phyloP scores from a whole-genome alignment of 2,797 vertebrate genomes.

The Kryptopterus vitreolus region DNA sequence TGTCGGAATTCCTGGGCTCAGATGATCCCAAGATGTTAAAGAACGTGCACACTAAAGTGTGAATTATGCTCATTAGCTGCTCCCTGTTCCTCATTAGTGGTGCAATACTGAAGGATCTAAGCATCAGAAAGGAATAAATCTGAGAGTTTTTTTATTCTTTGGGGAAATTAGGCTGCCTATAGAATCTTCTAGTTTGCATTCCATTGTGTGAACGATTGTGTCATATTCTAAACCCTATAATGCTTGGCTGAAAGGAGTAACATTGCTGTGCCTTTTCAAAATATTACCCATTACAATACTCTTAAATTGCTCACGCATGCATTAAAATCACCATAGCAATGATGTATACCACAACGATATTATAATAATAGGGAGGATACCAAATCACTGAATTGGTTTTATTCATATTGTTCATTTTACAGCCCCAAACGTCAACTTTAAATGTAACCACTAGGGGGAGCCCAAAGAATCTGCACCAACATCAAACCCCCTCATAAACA shows the following conservation, averaged over 20 bases:
- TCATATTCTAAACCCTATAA: background rate
- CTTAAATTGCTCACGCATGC: background rate
- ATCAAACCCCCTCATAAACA: background rate
- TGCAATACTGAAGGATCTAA: constrained; percentile 48
- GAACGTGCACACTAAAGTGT: constrained; percentile 61
- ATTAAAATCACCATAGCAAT: background rate
- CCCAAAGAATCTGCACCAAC: constrained; percentile 47
- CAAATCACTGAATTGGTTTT: background rate
- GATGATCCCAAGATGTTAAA: constrained; percentile 59
- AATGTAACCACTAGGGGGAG: constrained; percentile 66
- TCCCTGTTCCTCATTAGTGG: constrained; percentile 52
- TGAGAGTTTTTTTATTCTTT: constrained; percentile 35
- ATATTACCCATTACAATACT: constrained; percentile 8
- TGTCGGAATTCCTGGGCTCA: constrained; percentile 57
- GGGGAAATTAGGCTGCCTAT: constrained; percentile 25
- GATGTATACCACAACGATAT: constrained; percentile 15
- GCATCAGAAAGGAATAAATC: constrained; percentile 32
- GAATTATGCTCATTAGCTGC: constrained; percentile 66
- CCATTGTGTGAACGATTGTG: background rate
- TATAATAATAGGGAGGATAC: background rate
- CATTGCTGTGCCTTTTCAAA: background rate
- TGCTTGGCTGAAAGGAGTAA: background rate
- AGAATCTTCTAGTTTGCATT: constrained; percentile 16
- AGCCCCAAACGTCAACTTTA: background rate
- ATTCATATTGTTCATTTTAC: background rate